Conservation (phyloP, 1,140 invertebrate species). For the Rhyzopertha dominica region DNA sequence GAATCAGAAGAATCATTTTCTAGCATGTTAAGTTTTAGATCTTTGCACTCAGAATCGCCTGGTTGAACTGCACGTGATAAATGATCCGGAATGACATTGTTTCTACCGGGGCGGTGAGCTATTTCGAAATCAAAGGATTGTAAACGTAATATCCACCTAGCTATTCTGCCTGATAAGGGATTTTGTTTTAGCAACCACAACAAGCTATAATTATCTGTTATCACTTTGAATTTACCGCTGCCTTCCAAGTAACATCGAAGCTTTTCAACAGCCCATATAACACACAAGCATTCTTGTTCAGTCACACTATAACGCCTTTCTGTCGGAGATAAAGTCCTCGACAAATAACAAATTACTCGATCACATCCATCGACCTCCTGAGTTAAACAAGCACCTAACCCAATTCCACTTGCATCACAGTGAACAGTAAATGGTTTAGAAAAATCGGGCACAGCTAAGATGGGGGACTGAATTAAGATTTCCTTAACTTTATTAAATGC, state of each 20-base stretch:
- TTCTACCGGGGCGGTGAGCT: too few species aligned
- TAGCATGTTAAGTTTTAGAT: too few species aligned
- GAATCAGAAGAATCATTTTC: too few species aligned
- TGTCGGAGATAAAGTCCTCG: slow-evolving; percentile 28
- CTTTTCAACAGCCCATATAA: slow-evolving; percentile 42
- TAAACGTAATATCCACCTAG: too few species aligned
- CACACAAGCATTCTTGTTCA: slow-evolving; percentile 44
- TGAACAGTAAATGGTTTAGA: slow-evolving; percentile 29
- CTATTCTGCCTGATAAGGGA: too few species aligned
- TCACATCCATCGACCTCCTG: not conserved
- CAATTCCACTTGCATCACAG: slow-evolving; percentile 21
- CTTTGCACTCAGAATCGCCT: too few species aligned
- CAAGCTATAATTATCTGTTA: slow-evolving; percentile 12
- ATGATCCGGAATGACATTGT: too few species aligned
- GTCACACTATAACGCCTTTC: slow-evolving; percentile 43
- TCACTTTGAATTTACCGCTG: slow-evolving; percentile 39
- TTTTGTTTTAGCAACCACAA: slow-evolving; percentile 8
- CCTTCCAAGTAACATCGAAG: slow-evolving; percentile 36
- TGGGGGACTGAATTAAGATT: too few species aligned
- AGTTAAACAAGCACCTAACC: slow-evolving; percentile 16
- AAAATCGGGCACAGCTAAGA: too few species aligned
- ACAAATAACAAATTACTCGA: slow-evolving; percentile 21
- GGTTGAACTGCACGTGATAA: too few species aligned
- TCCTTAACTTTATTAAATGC: too few species aligned
- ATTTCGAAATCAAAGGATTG: too few species aligned